These are phyloP conservation scores for Chionoecetes opilio DNA, from an alignment of 1,140 invertebrate species.

Conservation along the genomic window DNA sequence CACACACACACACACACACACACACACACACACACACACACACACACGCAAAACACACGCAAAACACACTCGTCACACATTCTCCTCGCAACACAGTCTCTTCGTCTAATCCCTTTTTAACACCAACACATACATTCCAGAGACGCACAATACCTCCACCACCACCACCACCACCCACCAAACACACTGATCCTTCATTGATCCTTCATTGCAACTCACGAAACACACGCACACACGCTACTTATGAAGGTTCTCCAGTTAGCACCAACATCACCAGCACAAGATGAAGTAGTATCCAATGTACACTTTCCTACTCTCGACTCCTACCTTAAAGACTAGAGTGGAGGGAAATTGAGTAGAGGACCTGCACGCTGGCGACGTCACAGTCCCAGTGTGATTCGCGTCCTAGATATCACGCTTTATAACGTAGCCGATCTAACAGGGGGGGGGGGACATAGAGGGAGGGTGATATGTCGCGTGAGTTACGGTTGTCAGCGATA, in stretches of 20 bases:
- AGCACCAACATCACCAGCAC: not conserved
- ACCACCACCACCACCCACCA: not conserved
- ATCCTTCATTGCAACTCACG: not conserved
- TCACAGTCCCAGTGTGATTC: slow-evolving; percentile 24
- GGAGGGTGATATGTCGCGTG: not conserved
- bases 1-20: too few relatives aligned
- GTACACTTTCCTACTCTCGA: not conserved
- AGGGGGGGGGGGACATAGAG: not conserved
- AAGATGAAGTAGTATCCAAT: not conserved
- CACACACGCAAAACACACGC: not conserved
- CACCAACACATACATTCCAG: not conserved
- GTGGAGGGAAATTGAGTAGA: not conserved
- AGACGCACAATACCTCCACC: not conserved
- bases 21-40: too few relatives aligned
- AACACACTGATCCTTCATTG: not conserved
- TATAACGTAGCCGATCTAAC: not conserved
- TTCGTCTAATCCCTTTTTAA: not conserved
- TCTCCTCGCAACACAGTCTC: not conserved
- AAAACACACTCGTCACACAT: not conserved
- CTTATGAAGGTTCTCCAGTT: not conserved
- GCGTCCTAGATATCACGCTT: not conserved
- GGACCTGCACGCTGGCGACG: slow-evolving; percentile 32
- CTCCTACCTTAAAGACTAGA: slow-evolving; percentile 18
- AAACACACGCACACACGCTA: not conserved
- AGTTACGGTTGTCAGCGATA: not conserved